Evolutionary conservation across 2,113 vertebrate species (phyloP).

Genomic region (Quiscalus mexicanus): DNA sequence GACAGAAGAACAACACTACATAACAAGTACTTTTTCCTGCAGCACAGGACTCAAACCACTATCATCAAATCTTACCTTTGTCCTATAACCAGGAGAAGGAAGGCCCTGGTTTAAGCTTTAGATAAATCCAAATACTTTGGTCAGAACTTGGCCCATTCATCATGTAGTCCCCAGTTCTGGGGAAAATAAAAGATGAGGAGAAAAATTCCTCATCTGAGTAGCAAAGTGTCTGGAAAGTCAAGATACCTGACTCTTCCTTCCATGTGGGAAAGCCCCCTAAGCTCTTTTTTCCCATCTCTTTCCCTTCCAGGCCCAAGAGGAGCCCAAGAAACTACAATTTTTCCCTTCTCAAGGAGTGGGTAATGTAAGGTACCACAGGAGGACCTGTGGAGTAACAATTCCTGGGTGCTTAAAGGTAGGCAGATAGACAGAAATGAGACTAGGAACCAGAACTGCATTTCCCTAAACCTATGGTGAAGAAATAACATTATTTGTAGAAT

Average conservation of each 20-base stretch:
- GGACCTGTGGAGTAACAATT: accelerated
- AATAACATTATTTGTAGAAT: neutral
- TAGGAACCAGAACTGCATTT: neutral
- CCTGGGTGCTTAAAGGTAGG: neutral
- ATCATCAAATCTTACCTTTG: neutral
- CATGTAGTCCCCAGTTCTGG: neutral
- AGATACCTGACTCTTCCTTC: neutral
- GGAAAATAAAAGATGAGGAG: neutral
- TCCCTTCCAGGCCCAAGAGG: neutral
- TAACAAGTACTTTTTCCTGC: neutral
- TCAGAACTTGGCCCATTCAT: neutral
- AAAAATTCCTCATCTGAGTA: neutral
- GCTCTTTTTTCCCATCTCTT: neutral
- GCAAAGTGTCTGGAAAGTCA: neutral
- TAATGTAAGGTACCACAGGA: neutral
- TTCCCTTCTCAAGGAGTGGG: neutral
- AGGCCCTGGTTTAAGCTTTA: neutral
- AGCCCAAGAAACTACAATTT: neutral
- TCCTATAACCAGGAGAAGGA: neutral
- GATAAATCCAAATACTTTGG: neutral
- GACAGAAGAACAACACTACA: neutral
- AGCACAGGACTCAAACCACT: accelerated
- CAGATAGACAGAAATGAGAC: neutral
- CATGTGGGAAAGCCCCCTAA: neutral
- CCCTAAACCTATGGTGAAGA: neutral